Evolutionary conservation across 2,888 invertebrate genomes (phyloP).

Genomic region (Oligia strigilis): DNA sequence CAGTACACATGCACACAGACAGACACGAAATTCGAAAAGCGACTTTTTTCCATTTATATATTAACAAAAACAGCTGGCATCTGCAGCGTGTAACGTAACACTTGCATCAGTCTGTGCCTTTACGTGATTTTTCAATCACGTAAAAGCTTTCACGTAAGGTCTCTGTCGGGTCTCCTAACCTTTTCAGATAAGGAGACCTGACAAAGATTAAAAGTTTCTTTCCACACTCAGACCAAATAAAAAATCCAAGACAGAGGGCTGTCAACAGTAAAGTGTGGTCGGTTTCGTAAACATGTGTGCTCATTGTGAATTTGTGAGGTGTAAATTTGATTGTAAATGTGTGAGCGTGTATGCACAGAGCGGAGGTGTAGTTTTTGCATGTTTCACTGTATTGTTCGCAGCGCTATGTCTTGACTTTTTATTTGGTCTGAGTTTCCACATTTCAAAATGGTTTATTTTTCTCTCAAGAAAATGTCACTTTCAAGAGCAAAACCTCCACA

Average conservation of each 20-base stretch:
- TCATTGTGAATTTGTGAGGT: too few species aligned
- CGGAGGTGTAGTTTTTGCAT: too few species aligned
- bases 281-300: too few species aligned
- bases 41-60: not conserved
- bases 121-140: not conserved
- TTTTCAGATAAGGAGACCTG: not conserved
- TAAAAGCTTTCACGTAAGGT: too few species aligned
- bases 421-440: not conserved
- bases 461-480: not conserved
- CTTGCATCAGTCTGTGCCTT: not conserved
- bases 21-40: not conserved
- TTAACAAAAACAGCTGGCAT: not conserved
- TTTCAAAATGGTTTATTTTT: not conserved
- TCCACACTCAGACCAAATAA: not conserved
- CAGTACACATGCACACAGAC: not conserved
- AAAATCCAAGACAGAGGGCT: too few species aligned
- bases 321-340: too few species aligned
- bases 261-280: too few species aligned
- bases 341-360: too few species aligned
- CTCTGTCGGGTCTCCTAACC: too few species aligned
- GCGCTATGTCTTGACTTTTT: too few species aligned
- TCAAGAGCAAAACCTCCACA: not conserved
- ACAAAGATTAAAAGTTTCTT: not conserved
- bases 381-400: too few species aligned
- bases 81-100: not conserved